Percentiles rank a stretch among this genome's conserved stretches.
phyloP scores from a whole-genome alignment of 64 coral and sea anemone species.

The Trachythela sp. region DNA sequence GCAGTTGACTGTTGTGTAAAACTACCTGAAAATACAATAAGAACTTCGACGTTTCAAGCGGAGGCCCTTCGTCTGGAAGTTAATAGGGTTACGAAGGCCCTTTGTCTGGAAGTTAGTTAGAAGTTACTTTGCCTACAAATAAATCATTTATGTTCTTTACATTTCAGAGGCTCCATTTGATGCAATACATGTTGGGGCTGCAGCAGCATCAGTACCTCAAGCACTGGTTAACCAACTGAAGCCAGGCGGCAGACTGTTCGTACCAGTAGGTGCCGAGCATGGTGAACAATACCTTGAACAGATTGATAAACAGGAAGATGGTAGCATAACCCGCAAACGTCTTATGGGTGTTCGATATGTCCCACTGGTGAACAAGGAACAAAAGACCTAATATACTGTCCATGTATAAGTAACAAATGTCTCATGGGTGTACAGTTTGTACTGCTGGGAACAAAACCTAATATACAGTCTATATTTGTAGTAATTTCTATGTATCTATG shows the following conservation, averaged over 20 bases:
- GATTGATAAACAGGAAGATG: conserved; percentile 68
- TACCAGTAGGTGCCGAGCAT: conserved; percentile 77
- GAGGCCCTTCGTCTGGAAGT: too few relatives aligned
- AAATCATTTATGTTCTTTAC: conserved; percentile 60
- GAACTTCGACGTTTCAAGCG: too few relatives aligned
- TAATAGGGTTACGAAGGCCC: too few relatives aligned
- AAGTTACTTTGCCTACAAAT: conserved; percentile 55
- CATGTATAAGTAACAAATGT: background rate
- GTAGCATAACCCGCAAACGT: conserved; percentile 58
- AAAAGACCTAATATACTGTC: conserved; percentile 31
- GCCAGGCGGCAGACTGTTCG: conserved; percentile 83
- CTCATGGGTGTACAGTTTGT: background rate
- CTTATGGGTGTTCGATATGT: conserved; percentile 89
- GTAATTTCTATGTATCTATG: background rate
- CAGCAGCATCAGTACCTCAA: conserved; percentile 67
- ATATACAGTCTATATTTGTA: background rate
- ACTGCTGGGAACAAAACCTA: background rate
- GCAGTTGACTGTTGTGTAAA: too few relatives aligned
- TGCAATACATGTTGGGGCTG: conserved; percentile 97
- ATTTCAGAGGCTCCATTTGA: conserved; percentile 72
- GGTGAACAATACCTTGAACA: conserved; percentile 77
- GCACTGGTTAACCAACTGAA: conserved; percentile 83
- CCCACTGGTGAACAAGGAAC: conserved; percentile 78
- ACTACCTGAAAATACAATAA: too few relatives aligned
- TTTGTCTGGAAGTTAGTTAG: too few relatives aligned